Percentiles rank a stretch among this genome's conserved stretches.
These are phyloP conservation scores for Endomychus coccineus DNA, from an alignment of 2,888 invertebrate species.

Conservation along the genomic window DNA sequence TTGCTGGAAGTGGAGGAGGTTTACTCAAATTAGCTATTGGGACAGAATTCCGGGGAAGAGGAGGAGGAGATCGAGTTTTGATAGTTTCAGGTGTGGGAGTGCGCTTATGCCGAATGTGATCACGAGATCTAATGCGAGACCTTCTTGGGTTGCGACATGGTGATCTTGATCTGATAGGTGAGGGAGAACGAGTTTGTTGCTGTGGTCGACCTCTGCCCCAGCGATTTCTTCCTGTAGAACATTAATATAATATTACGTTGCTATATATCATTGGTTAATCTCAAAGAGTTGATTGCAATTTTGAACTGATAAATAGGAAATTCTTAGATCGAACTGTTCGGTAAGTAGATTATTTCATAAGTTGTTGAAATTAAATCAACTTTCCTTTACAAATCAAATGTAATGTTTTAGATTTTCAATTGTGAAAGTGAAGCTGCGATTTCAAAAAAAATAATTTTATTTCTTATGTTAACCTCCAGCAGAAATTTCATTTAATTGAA, in stretches of 20 bases:
- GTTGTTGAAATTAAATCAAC: too few relatives aligned
- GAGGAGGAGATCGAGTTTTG: constrained; percentile 13
- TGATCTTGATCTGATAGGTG: constrained; percentile 11
- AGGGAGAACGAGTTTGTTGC: constrained; percentile 8
- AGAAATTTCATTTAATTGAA: too few relatives aligned
- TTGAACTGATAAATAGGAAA: too few relatives aligned
- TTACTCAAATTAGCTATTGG: constrained; percentile 5
- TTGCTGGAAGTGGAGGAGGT: constrained; percentile 35
- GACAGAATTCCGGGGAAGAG: constrained; percentile 4
- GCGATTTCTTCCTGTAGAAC: constrained; percentile 33
- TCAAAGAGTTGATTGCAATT: too few relatives aligned
- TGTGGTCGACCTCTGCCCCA: constrained; percentile 29
- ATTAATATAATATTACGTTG: constrained; percentile 4
- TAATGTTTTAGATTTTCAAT: too few relatives aligned
- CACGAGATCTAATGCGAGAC: constrained; percentile 8
- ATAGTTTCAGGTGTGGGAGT: not conserved
- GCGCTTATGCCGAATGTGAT: constrained; percentile 5
- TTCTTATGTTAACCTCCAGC: too few relatives aligned
- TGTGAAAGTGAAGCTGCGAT: too few relatives aligned
- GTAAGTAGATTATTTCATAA: too few relatives aligned
- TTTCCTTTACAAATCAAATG: too few relatives aligned
- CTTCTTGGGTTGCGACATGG: constrained; percentile 8
- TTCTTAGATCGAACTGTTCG: too few relatives aligned
- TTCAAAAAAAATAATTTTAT: too few relatives aligned
- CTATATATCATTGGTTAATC: too few relatives aligned